phyloP scores from a whole-genome alignment of 92 coral and sea anemone species.

The Epizoanthus fatuus region DNA sequence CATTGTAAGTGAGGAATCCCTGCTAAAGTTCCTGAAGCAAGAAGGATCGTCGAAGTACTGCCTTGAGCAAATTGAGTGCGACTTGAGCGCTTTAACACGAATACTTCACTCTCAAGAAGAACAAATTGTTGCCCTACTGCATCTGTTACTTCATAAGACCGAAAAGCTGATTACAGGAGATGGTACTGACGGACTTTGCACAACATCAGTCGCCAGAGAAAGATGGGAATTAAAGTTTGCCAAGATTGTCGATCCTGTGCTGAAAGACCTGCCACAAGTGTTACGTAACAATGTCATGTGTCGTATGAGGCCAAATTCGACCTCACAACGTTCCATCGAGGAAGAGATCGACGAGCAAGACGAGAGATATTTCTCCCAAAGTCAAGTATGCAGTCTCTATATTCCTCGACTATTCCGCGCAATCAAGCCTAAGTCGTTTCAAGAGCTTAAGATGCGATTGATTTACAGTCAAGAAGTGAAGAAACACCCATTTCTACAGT shows the following conservation, averaged over 20 bases:
- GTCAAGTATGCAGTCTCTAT: background rate
- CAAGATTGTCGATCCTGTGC: slow-evolving; percentile 35
- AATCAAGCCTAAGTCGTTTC: slow-evolving; percentile 29
- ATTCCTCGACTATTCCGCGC: slow-evolving; percentile 51
- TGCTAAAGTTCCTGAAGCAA: slow-evolving; percentile 14
- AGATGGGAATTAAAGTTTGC: slow-evolving; percentile 56
- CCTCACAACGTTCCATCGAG: slow-evolving; percentile 7
- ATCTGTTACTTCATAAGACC: slow-evolving; percentile 33
- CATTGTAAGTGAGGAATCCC: slow-evolving; percentile 24
- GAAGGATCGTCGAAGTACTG: slow-evolving; percentile 37
- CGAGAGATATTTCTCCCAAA: slow-evolving; percentile 17
- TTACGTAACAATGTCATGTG: slow-evolving; percentile 21
- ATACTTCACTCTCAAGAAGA: slow-evolving; percentile 38
- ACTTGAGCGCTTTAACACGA: slow-evolving; percentile 19
- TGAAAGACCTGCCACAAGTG: background rate
- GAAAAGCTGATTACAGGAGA: slow-evolving; percentile 36
- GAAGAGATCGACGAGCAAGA: slow-evolving; percentile 37
- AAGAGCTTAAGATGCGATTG: slow-evolving; percentile 38
- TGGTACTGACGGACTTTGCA: slow-evolving; percentile 17
- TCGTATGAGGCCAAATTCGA: background rate
- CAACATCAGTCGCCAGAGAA: slow-evolving; percentile 17
- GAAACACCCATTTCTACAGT: slow-evolving; percentile 28
- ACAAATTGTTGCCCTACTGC: slow-evolving; percentile 43
- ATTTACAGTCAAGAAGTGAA: slow-evolving; percentile 18
- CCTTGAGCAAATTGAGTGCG: slow-evolving; percentile 41